A percentile compares a stretch with the other conserved stretches of the same genome.
phyloP scores from a whole-genome alignment of 2,888 invertebrate species.

The Bombylius major region DNA sequence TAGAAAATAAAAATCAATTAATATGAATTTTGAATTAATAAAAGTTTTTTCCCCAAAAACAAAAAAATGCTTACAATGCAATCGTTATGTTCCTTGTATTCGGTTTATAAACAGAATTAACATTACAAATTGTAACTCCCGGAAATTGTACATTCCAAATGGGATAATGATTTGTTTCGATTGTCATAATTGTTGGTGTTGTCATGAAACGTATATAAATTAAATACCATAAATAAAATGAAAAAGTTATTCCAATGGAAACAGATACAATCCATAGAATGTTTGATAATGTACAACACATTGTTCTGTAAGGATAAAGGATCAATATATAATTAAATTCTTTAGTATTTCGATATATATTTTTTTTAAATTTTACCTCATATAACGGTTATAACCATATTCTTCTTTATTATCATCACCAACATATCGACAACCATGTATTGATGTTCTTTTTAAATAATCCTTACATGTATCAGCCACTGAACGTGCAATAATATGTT shows the following conservation, averaged over 20 bases:
- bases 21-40: too few relatives aligned
- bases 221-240: slow-evolving; percentile 17
- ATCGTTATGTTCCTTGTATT: slow-evolving; percentile 37
- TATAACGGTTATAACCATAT: slow-evolving; percentile 8
- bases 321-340: neutral
- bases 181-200: slow-evolving; percentile 24
- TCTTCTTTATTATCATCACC: slow-evolving; percentile 14
- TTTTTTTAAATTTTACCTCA: slow-evolving; percentile 10
- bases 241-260: slow-evolving; percentile 14
- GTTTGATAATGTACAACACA: too few relatives aligned
- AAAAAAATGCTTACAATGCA: slow-evolving; percentile 38
- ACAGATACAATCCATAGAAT: too few relatives aligned
- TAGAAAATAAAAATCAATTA: neutral
- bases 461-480: slow-evolving; percentile 7
- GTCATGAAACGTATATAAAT: slow-evolving; percentile 20
- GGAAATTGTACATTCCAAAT: slow-evolving; percentile 56
- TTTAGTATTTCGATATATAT: neutral
- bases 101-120: slow-evolving; percentile 44
- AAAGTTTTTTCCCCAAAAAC: too few relatives aligned
- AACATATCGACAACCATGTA: slow-evolving; percentile 20
- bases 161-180: slow-evolving; percentile 47
- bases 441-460: slow-evolving; percentile 19
- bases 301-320: too few relatives aligned
- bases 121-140: slow-evolving; percentile 48
- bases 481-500: slow-evolving; percentile 1